Base-by-base conservation (phyloP, 2,797 vertebrate genomes). In the Centroberyx gerrardi region DNA sequence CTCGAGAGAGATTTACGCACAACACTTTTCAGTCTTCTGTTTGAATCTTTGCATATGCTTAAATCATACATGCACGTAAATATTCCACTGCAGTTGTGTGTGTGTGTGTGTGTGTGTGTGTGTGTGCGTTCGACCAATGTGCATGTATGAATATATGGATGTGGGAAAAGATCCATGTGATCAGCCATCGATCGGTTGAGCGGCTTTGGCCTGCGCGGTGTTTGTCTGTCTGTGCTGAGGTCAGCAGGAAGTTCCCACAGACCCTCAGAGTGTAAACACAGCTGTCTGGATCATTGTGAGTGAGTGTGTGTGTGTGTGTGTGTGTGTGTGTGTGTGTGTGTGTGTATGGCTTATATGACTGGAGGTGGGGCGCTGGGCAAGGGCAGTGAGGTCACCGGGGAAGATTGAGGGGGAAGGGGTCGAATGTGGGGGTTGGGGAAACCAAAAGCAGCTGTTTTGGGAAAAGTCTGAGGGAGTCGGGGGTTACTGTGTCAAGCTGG, bases 231-330 rank as follows among this genome's bases (percentile, higher is more conserved):
- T 79, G 80, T 80, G 90, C 89, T 87, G 89, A 92, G 88, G 89
- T 93, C 91, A 89, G 90, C 91, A 91, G 85, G 83, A 91, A 82
- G 78, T 90, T 92, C 88, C 85, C 84, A 90, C 82, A 87, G 84
- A 76, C 70, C 68, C 62, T 52, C 59, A 29, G 76, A 91, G 81
- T 73, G 81, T 93, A 93, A 93, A 92, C 90, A 93, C 93, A 93
- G 93, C 93, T 94, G 91, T 87, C 79, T 81, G 85, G 62, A 46
- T 78, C 13, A 46, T 55, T 49, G 48, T 38, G 53, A 53, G 56
- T 60, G 44, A 14, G 68, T 55, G 64, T 72, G 68, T 56, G 77
- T 55, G 60, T 49, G 48, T 38, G 53, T 56, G 56, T 60, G 44
- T n/a, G 68, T 55, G 64, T 72, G 68, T 56, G 77, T 55, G 44